Evolutionary conservation across 2,888 invertebrate genomes (phyloP).

Genomic region (Hypomecis atomaria): DNA sequence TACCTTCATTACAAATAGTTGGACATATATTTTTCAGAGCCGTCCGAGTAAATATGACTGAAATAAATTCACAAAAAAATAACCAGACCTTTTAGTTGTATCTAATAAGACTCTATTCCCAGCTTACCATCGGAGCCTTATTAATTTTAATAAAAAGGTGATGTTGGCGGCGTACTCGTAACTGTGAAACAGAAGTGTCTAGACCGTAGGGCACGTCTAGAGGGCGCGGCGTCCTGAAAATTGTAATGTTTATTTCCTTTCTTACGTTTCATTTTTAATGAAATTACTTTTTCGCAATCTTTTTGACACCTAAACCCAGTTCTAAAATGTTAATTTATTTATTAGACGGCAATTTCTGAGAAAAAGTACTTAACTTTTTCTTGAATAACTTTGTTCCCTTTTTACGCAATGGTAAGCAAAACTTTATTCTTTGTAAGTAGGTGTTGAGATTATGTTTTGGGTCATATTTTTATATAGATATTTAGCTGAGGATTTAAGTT

Average conservation of each 20-base stretch:
- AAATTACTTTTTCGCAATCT: conserved; percentile 23
- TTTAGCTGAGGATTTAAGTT: too few species aligned
- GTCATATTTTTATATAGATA: too few species aligned
- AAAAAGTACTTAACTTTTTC: too few species aligned
- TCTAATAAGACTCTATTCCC: conserved; percentile 8
- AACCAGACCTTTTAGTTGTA: neutral
- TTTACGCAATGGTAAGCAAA: too few species aligned
- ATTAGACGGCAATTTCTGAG: neutral
- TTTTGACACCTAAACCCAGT: conserved; percentile 14
- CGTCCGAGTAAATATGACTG: neutral
- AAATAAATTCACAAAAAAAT: neutral
- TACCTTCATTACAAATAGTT: too few species aligned
- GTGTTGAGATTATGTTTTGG: too few species aligned
- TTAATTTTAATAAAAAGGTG: conserved; percentile 29
- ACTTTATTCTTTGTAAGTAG: too few species aligned
- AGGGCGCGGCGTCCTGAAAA: conserved; percentile 29
- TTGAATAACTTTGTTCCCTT: too few species aligned
- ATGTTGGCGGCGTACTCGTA: conserved; percentile 8
- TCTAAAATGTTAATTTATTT: conserved; percentile 3
- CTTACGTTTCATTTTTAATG: conserved; percentile 16
- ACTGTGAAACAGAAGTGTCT: conserved; percentile 24
- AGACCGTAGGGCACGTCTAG: conserved; percentile 21
- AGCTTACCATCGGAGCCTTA: conserved; percentile 7
- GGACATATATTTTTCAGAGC: neutral
- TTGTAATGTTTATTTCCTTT: conserved; percentile 31